phyloP scores from a whole-genome alignment of 2,888 invertebrate species.

The Perdita meconis region DNA sequence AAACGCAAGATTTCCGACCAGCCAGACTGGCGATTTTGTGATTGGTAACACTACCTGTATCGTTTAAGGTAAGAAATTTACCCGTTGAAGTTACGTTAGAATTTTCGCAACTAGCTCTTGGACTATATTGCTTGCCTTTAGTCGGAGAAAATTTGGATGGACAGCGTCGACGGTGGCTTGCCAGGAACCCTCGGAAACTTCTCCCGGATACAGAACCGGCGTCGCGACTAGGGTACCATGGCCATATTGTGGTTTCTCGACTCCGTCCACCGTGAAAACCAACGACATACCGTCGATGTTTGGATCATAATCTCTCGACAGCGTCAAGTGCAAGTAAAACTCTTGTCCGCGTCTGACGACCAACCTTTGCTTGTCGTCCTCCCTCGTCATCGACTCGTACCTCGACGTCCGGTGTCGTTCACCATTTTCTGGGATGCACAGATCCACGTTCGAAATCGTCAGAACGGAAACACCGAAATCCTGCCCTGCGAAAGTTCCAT shows the following conservation, averaged over 20 bases:
- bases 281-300: constrained; percentile 92
- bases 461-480: constrained; percentile 85
- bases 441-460: constrained; percentile 90
- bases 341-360: constrained; percentile 94
- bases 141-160: constrained; percentile 87
- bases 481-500: constrained; percentile 78
- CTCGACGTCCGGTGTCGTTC: constrained; percentile 91
- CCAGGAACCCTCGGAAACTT: constrained; percentile 89
- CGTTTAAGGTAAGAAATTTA: too few species aligned
- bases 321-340: constrained; percentile 89
- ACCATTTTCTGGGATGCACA: constrained; percentile 90
- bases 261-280: constrained; percentile 92
- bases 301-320: constrained; percentile 91
- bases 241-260: constrained; percentile 91
- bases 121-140: constrained; percentile 83
- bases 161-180: constrained; percentile 89
- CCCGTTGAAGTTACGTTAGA: too few species aligned
- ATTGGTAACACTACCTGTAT: too few species aligned
- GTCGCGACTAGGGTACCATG: constrained; percentile 92
- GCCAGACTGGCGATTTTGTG: too few species aligned
- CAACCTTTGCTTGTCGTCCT: constrained; percentile 85
- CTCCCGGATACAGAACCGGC: constrained; percentile 88
- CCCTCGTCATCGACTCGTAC: constrained; percentile 90
- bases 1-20: too few species aligned
- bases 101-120: too few species aligned